phyloP scores from a whole-genome alignment of 2,113 vertebrate genomes.

The Oreocharis arfaki region DNA sequence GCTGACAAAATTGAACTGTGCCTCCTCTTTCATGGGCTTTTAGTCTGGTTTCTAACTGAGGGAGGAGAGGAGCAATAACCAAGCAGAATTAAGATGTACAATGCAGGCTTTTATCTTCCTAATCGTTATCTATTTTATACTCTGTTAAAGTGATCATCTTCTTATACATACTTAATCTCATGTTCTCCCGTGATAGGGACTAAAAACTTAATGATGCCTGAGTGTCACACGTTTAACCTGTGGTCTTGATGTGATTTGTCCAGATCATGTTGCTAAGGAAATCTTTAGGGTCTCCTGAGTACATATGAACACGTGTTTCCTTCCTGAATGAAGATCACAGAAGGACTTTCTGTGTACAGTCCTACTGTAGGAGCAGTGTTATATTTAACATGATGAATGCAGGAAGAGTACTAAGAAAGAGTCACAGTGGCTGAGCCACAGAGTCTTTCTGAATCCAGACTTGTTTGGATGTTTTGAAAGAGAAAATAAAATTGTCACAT shows the following conservation, averaged over 20 bases:
- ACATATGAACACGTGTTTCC: background rate
- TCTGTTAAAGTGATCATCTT: background rate
- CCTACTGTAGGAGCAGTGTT: background rate
- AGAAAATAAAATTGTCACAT: conserved; percentile 36
- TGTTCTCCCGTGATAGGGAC: background rate
- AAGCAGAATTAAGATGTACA: background rate
- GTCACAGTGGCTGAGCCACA: background rate
- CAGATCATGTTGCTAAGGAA: background rate
- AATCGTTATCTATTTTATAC: background rate
- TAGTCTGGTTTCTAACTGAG: background rate
- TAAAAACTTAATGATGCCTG: background rate
- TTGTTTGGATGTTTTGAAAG: conserved; percentile 14
- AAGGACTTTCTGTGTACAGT: background rate
- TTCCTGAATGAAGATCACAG: background rate
- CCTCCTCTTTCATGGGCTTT: background rate
- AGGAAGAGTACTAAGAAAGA: background rate
- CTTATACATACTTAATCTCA: background rate
- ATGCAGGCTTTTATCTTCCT: background rate
- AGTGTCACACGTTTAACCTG: background rate
- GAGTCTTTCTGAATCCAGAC: background rate
- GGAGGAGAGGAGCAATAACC: background rate
- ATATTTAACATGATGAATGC: background rate
- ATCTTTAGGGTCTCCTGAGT: background rate
- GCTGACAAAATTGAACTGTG: background rate
- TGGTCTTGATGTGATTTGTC: background rate